Conservation (phyloP, 2,888 invertebrate genomes). For the Drosophila phalerata region DNA sequence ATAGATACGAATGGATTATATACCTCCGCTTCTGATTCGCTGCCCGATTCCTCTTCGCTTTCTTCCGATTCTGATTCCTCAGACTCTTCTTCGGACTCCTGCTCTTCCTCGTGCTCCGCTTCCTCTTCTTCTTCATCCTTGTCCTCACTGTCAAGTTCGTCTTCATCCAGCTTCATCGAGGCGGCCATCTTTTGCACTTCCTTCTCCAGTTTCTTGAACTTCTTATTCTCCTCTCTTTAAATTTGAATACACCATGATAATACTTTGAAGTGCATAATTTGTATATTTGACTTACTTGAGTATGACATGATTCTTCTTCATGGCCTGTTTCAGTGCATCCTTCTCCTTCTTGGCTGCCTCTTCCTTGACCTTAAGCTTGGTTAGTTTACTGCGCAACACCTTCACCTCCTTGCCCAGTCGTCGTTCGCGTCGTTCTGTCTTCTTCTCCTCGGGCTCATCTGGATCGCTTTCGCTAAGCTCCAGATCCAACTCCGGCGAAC, state of each 20-base stretch:
- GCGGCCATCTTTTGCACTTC: conserved; percentile 97
- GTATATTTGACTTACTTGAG: conserved; percentile 87
- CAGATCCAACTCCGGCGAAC: conserved; percentile 88
- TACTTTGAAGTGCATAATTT: not conserved
- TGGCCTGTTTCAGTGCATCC: conserved; percentile 91
- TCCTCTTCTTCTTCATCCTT: conserved; percentile 87
- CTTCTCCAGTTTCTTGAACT: conserved; percentile 93
- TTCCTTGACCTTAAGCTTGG: conserved; percentile 88
- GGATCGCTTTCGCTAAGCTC: conserved; percentile 88
- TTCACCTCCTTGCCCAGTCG: conserved; percentile 86
- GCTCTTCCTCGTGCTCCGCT: conserved; percentile 84
- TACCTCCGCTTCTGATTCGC: conserved; percentile 81
- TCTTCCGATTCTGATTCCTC: conserved; percentile 89
- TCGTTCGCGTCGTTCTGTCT: conserved; percentile 90
- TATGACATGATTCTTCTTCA: conserved; percentile 92
- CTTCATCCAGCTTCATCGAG: conserved; percentile 92
- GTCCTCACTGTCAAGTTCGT: conserved; percentile 90
- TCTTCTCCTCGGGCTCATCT: conserved; percentile 89
- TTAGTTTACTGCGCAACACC: conserved; percentile 85
- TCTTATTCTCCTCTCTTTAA: conserved; percentile 91
- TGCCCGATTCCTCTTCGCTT: conserved; percentile 82
- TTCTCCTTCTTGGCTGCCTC: conserved; percentile 92
- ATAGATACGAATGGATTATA: not conserved
- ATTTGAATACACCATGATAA: not conserved
- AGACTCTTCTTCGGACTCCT: conserved; percentile 85